Percentiles rank a stretch among this genome's conserved stretches.
Conservation (phyloP, 2,888 invertebrate genomes). For the Lysandra coridon region DNA sequence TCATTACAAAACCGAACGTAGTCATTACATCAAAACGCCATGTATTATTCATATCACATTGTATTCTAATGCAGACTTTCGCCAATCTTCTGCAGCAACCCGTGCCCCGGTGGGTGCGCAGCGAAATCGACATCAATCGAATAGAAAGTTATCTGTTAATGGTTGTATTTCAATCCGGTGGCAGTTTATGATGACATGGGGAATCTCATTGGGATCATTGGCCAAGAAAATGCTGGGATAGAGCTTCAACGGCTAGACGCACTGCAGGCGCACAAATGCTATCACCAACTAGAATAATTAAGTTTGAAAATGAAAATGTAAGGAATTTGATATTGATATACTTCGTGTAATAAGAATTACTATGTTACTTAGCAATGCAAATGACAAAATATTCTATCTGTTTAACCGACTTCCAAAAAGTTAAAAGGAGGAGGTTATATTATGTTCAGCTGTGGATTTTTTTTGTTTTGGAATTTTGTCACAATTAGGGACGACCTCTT, state of each 20-base stretch:
- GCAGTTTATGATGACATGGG: background rate
- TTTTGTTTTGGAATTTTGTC: too few relatives aligned
- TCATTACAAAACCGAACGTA: conserved; percentile 52
- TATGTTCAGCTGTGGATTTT: too few relatives aligned
- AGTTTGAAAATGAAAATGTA: too few relatives aligned
- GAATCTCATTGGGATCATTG: conserved; percentile 5
- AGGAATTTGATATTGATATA: too few relatives aligned
- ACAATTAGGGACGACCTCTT: too few relatives aligned
- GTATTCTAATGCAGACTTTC: conserved; percentile 78
- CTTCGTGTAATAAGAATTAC: too few relatives aligned
- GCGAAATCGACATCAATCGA: conserved; percentile 33
- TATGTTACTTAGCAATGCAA: too few relatives aligned
- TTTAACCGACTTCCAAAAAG: too few relatives aligned
- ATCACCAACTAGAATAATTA: background rate
- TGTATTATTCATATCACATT: conserved; percentile 74
- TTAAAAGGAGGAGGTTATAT: too few relatives aligned
- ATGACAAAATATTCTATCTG: too few relatives aligned
- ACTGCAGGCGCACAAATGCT: background rate
- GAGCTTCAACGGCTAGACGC: background rate
- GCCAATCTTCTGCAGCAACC: conserved; percentile 70
- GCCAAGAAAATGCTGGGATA: background rate
- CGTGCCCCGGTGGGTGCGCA: conserved; percentile 53
- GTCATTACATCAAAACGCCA: conserved; percentile 64
- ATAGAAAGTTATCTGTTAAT: conserved; percentile 33
- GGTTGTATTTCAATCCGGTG: conserved; percentile 29